Conservation (phyloP, 2,113 vertebrate genomes). For the Cacatua alba region DNA sequence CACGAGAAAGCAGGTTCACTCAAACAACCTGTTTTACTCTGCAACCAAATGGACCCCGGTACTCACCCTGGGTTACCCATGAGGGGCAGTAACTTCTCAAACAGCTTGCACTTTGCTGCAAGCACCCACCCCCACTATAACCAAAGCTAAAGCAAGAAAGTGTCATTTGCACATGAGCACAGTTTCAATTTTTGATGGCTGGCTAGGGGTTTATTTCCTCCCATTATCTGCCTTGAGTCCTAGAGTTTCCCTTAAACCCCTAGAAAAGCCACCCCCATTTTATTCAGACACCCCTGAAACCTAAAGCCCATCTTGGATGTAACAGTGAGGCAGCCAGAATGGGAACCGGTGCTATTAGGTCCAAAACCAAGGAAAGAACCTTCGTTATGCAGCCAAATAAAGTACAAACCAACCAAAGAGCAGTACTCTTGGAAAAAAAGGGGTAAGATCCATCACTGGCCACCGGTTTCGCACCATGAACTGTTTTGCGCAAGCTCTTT, state of each 20-base stretch:
- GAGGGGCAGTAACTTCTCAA: neutral
- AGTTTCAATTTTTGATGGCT: neutral
- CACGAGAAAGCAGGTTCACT: neutral
- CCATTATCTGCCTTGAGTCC: neutral
- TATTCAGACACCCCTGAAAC: neutral
- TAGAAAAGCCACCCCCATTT: neutral
- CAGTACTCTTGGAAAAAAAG: neutral
- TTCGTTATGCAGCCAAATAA: neutral
- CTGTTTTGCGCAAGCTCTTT: neutral
- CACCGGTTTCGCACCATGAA: rapidly evolving
- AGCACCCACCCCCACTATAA: neutral
- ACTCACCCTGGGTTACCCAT: neutral
- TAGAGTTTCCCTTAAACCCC: neutral
- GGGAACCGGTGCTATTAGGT: neutral
- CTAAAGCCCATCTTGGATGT: neutral
- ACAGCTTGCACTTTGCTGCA: rapidly evolving
- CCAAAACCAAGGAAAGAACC: neutral
- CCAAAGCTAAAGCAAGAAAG: neutral
- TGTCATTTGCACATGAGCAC: rapidly evolving
- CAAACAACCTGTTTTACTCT: neutral
- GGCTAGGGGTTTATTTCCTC: neutral
- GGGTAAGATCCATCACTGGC: rapidly evolving
- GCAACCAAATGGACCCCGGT: rapidly evolving
- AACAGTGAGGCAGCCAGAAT: neutral
- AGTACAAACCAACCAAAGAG: neutral